A percentile compares a stretch with the other conserved stretches of the same genome.
Evolutionary conservation across 1,140 invertebrate species (phyloP).

Genomic region (Trissolcus basalis): DNA sequence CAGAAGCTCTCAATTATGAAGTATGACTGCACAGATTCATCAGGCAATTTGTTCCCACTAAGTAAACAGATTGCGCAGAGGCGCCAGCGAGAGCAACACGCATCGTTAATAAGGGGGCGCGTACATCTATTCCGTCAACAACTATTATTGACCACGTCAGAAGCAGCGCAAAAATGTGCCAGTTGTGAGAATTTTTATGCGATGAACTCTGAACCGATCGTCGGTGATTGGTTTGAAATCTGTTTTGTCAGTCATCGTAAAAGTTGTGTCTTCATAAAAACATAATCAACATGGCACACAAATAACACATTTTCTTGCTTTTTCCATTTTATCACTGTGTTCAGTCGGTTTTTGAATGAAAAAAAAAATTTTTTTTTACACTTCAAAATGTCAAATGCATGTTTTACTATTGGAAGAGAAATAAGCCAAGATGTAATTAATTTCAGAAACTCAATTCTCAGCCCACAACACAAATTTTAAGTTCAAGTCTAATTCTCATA

Average conservation of each 20-base stretch:
- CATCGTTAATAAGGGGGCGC: slow-evolving; percentile 54
- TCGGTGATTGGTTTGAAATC: slow-evolving; percentile 15
- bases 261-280: too few relatives aligned
- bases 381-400: too few relatives aligned
- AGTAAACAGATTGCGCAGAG: slow-evolving; percentile 66
- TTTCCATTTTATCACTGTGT: too few relatives aligned
- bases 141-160: slow-evolving; percentile 52
- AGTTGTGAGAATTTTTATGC: slow-evolving; percentile 13
- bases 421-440: background rate
- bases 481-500: too few relatives aligned
- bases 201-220: slow-evolving; percentile 39
- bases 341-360: too few relatives aligned
- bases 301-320: too few relatives aligned
- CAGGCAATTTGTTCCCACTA: slow-evolving; percentile 72
- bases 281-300: too few relatives aligned
- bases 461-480: too few relatives aligned
- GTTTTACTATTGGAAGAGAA: background rate
- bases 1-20: slow-evolving; percentile 70
- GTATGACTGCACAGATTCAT: slow-evolving; percentile 74
- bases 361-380: too few relatives aligned
- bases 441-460: background rate
- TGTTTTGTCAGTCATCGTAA: too few relatives aligned
- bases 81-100: slow-evolving; percentile 45
- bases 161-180: slow-evolving; percentile 38
- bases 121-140: slow-evolving; percentile 39